A percentile compares a stretch with the other conserved stretches of the same genome.
Evolutionary conservation across 2,888 invertebrate genomes (phyloP).

Genomic region (Empis livida): DNA sequence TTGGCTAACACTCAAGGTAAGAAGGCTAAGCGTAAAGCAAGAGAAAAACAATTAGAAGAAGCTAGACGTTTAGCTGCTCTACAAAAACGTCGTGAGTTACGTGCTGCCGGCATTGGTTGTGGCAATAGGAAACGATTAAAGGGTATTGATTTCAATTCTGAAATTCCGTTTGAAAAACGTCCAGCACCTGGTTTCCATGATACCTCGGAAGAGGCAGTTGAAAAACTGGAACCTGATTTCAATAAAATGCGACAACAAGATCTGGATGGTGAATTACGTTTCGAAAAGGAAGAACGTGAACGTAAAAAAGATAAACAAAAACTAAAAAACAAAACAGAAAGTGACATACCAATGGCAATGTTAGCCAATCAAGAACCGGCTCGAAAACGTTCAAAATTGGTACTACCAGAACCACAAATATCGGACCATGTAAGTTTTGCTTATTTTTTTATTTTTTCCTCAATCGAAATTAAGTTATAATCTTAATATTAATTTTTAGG

Average conservation of each 20-base stretch:
- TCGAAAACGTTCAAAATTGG: constrained; percentile 87
- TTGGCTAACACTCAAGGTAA: constrained; percentile 96
- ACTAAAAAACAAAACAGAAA: constrained; percentile 88
- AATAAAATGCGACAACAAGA: constrained; percentile 81
- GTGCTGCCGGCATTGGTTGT: constrained; percentile 84
- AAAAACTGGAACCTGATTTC: constrained; percentile 83
- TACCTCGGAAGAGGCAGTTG: constrained; percentile 76
- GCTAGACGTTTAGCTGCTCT: constrained; percentile 90
- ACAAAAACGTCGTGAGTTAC: constrained; percentile 92
- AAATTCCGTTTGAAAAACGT: constrained; percentile 94
- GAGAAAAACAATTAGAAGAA: constrained; percentile 97
- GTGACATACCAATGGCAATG: constrained; percentile 86
- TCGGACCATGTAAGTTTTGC: constrained; percentile 56
- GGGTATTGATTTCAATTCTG: constrained; percentile 92
- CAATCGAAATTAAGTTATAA: constrained; percentile 2
- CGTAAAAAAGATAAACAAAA: constrained; percentile 92
- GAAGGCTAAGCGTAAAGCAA: constrained; percentile 83
- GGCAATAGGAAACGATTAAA: constrained; percentile 46
- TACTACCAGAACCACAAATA: constrained; percentile 93
- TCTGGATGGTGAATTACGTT: constrained; percentile 79
- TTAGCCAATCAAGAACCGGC: constrained; percentile 78
- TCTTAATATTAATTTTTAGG: constrained; percentile 39
- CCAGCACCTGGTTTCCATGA: constrained; percentile 92
- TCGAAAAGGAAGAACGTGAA: constrained; percentile 86
- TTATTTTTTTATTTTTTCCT: background rate